Percentiles rank a stretch among this genome's conserved stretches.
These are phyloP conservation scores for Canis aureus DNA, from an alignment of 2,113 vertebrate species.

Conservation along the genomic window DNA sequence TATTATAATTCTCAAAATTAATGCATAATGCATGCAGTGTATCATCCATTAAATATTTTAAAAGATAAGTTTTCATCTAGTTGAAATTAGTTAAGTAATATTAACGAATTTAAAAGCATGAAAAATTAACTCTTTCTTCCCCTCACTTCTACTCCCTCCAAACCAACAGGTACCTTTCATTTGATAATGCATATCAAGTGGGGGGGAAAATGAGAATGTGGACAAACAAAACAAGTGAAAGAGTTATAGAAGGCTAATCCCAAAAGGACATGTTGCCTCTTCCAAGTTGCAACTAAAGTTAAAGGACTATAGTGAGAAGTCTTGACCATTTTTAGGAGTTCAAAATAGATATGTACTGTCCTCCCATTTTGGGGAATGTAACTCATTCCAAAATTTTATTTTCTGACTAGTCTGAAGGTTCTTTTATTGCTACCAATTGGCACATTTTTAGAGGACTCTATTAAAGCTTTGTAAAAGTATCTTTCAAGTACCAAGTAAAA, in stretches of 20 bases:
- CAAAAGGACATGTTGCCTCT: background rate
- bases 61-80: conserved; percentile 34
- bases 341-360: background rate
- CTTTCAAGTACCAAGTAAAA: conserved; percentile 49
- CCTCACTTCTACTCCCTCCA: background rate
- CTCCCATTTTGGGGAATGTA: background rate
- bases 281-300: conserved; percentile 25
- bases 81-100: conserved; percentile 42
- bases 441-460: background rate
- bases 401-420: background rate
- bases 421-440: background rate
- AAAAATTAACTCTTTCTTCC: conserved; percentile 54
- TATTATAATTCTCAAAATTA: conserved; percentile 59
- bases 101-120: background rate
- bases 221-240: conserved; percentile 18
- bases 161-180: background rate
- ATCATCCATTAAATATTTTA: conserved; percentile 55
- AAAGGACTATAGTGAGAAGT: background rate
- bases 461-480: conserved; percentile 31
- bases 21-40: conserved; percentile 62
- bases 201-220: background rate
- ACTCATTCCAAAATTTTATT: conserved; percentile 43
- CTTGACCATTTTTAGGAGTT: conserved; percentile 26
- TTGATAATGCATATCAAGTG: background rate
- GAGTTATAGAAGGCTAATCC: background rate